phyloP scores from a whole-genome alignment of 2,113 vertebrate genomes.

The Lasiurus cinereus region DNA sequence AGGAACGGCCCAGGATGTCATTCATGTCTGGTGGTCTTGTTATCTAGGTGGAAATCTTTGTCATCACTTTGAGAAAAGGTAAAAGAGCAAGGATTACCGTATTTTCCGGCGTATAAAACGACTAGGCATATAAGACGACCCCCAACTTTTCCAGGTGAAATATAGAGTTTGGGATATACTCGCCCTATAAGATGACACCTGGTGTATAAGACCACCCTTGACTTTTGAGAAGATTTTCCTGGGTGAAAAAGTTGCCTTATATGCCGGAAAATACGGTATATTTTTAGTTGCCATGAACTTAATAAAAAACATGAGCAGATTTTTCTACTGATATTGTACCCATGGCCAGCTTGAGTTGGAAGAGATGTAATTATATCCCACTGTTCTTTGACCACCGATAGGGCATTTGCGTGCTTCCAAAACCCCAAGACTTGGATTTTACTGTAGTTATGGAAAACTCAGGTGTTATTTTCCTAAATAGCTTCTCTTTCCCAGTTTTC shows the following conservation, averaged over 20 bases:
- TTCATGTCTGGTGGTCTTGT: neutral
- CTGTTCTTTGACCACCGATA: neutral
- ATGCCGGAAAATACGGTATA: no score
- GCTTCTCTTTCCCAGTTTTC: neutral
- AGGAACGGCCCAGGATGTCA: neutral
- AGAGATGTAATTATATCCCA: neutral
- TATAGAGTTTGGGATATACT: no score
- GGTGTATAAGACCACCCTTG: no score
- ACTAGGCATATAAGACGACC: no score
- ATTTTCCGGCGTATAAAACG: no score
- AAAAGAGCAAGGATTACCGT: neutral
- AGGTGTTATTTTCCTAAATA: neutral
- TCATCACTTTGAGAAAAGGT: neutral
- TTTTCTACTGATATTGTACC: neutral
- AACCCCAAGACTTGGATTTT: slow-evolving; percentile 32
- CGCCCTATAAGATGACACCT: no score
- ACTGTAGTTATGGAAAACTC: slow-evolving; percentile 41
- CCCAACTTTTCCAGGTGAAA: no score
- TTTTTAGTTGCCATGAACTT: slow-evolving; percentile 27
- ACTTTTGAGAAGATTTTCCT: no score
- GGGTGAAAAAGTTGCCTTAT: no score
- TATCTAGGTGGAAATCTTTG: neutral
- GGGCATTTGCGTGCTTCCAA: neutral
- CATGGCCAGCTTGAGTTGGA: neutral
- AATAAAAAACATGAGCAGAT: neutral